Percentiles rank a stretch among this genome's conserved stretches.
phyloP scores from a whole-genome alignment of 2,113 vertebrate genomes.

The Centropristis striata region DNA sequence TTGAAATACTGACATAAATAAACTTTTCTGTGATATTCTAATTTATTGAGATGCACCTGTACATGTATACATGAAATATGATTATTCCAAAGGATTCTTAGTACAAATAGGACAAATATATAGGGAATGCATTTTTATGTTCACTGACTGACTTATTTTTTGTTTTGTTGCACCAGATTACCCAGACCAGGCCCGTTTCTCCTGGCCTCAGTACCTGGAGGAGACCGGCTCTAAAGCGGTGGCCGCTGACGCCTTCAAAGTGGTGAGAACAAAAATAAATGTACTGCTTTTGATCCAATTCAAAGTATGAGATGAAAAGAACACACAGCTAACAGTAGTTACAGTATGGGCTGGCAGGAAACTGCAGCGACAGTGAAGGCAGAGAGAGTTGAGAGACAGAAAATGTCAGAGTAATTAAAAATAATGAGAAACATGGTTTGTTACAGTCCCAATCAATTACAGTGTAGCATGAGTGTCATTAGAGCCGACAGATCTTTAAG shows the following conservation, averaged over 20 bases:
- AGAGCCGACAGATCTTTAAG: not conserved
- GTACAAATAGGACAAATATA: not conserved
- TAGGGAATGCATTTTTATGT: not conserved
- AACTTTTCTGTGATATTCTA: no score
- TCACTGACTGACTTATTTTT: not conserved
- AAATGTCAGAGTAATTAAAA: constrained; percentile 1
- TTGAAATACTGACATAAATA: no score
- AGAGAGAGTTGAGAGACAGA: not conserved
- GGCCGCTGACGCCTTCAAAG: constrained; percentile 92
- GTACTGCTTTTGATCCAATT: not conserved
- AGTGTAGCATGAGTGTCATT: not conserved
- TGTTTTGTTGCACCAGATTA: constrained; percentile 86
- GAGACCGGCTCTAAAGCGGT: constrained; percentile 94
- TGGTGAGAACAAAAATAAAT: constrained; percentile 84
- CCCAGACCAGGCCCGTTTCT: constrained; percentile 92
- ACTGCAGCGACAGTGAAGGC: not conserved
- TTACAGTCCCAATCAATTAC: not conserved
- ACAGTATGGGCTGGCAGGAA: not conserved
- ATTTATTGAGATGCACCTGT: no score
- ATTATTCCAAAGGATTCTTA: not conserved
- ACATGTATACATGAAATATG: not conserved
- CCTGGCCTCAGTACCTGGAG: constrained; percentile 94
- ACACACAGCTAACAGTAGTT: not conserved
- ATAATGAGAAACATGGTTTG: not conserved
- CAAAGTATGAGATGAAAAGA: not conserved